phyloP scores from a whole-genome alignment of 2,888 invertebrate genomes.

The Papilio gigon region DNA sequence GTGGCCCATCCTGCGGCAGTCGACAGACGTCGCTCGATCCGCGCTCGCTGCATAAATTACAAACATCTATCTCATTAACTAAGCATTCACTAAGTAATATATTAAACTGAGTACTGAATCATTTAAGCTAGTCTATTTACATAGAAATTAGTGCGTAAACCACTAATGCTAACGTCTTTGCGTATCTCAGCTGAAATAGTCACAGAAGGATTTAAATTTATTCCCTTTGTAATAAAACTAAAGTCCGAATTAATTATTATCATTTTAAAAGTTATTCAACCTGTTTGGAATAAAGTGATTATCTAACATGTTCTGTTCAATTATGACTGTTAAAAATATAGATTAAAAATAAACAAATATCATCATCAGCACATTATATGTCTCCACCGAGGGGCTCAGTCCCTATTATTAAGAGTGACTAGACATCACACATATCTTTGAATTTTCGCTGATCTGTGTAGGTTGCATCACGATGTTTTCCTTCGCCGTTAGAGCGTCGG shows the following conservation, averaged over 20 bases:
- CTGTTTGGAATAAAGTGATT: no score
- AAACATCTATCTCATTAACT: conserved; percentile 37
- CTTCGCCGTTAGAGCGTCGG: no score
- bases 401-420: no score
- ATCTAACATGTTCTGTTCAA: no score
- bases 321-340: no score
- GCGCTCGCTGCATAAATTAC: conserved; percentile 47
- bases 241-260: background rate
- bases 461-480: no score
- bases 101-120: conserved; percentile 27
- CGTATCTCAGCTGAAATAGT: conserved; percentile 1
- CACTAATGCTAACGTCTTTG: conserved; percentile 9
- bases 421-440: no score
- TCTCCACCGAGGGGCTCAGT: no score
- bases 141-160: conserved; percentile 28
- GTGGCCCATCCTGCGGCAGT: conserved; percentile 63
- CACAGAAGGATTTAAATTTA: conserved; percentile 21
- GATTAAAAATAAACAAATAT: no score
- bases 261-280: background rate
- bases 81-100: conserved; percentile 32
- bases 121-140: conserved; percentile 31
- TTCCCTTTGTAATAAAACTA: background rate
- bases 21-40: conserved; percentile 51
- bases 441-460: no score
- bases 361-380: no score